These are phyloP conservation scores for Prionace glauca DNA, from an alignment of 2,797 vertebrate genomes.

Conservation along the genomic window DNA sequence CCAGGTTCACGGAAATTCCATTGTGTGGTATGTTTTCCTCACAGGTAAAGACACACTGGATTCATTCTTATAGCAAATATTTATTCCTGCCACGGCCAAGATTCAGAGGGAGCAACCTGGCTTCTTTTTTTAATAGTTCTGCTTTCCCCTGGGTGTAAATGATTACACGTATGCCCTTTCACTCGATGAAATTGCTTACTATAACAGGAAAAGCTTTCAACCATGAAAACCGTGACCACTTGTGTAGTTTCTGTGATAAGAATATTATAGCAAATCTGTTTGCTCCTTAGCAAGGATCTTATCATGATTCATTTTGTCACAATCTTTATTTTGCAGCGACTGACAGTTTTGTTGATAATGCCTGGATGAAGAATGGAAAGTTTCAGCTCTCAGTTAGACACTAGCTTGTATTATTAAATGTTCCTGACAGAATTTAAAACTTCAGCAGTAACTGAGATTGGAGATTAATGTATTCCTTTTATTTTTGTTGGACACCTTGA, in stretches of 20 bases:
- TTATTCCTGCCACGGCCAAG: background rate
- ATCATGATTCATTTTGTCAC: conserved; percentile 29
- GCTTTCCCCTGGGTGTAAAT: background rate
- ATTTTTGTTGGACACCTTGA: background rate
- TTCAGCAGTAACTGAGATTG: background rate
- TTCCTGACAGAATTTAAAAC: background rate
- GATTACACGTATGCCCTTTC: background rate
- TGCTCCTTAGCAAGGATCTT: conserved; percentile 9
- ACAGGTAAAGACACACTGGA: background rate
- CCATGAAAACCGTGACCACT: background rate
- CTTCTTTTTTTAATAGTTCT: background rate
- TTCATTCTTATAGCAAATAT: background rate
- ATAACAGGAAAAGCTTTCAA: conserved; percentile 20
- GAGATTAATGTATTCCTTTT: background rate
- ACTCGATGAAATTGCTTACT: background rate
- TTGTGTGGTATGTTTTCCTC: background rate
- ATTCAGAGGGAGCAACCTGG: background rate
- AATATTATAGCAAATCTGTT: conserved; percentile 25
- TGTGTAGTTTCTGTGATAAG: conserved; percentile 22
- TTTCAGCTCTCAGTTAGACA: background rate
- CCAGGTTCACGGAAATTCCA: background rate
- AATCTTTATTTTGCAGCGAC: conserved; percentile 17
- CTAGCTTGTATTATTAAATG: background rate
- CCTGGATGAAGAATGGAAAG: conserved; percentile 5
- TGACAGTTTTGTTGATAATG: background rate